These are phyloP conservation scores for Scrobipalpa costella DNA, from an alignment of 2,888 invertebrate species.

Conservation along the genomic window DNA sequence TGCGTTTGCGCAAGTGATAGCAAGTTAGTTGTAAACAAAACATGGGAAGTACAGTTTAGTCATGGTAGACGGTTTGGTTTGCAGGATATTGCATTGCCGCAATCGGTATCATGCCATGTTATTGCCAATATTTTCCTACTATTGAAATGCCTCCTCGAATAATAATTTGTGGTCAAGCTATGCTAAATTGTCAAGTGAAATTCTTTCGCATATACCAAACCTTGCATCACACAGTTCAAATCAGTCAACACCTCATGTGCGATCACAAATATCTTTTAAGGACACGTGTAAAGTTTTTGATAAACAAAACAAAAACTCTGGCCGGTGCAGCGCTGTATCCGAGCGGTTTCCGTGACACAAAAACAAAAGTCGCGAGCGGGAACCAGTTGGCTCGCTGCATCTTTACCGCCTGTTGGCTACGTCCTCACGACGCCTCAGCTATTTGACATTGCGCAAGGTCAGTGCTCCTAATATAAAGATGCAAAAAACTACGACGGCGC, in stretches of 20 bases:
- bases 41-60: slow-evolving; percentile 41
- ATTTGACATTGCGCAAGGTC: slow-evolving; percentile 81
- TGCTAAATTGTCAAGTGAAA: no score
- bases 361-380: slow-evolving; percentile 55
- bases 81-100: slow-evolving; percentile 19
- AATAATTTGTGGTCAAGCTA: background rate
- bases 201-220: no score
- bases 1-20: slow-evolving; percentile 22
- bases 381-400: slow-evolving; percentile 60
- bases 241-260: background rate
- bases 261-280: no score
- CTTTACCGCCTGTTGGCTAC: slow-evolving; percentile 56
- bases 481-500: slow-evolving; percentile 65
- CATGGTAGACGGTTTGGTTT: slow-evolving; percentile 33
- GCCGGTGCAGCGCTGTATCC: slow-evolving; percentile 37
- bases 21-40: slow-evolving; percentile 29
- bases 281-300: slow-evolving; percentile 13
- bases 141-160: background rate
- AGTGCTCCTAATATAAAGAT: slow-evolving; percentile 78
- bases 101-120: slow-evolving; percentile 15
- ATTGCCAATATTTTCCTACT: slow-evolving; percentile 6
- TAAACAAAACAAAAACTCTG: slow-evolving; percentile 17
- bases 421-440: slow-evolving; percentile 59
- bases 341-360: slow-evolving; percentile 54
- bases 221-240: background rate